Evolutionary conservation across 2,797 vertebrate genomes (phyloP).

Genomic region (Poecilia velifera): DNA sequence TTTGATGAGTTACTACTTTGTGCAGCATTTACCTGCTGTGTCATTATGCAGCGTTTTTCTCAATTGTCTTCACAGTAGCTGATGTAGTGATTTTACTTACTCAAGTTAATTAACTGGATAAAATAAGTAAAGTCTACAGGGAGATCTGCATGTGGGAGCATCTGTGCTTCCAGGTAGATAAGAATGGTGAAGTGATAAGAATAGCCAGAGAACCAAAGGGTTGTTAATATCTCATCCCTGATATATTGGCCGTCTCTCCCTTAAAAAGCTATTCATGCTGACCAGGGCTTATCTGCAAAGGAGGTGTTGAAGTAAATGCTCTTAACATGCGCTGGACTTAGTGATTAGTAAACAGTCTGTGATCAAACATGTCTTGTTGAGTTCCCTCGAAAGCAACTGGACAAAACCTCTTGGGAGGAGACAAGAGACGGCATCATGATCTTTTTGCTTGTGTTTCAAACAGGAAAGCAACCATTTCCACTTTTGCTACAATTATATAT

Average conservation of each 20-base stretch:
- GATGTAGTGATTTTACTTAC: not conserved
- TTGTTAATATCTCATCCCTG: slow-evolving; percentile 13
- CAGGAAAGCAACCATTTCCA: not conserved
- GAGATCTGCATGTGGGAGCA: not conserved
- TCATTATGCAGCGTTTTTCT: not conserved
- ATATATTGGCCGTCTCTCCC: slow-evolving; percentile 33
- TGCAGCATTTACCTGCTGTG: not conserved
- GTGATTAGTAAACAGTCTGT: not conserved
- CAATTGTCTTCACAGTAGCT: not conserved
- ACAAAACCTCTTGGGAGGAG: not conserved
- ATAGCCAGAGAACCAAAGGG: not conserved
- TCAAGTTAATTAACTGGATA: not conserved
- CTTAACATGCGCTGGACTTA: slow-evolving; percentile 3
- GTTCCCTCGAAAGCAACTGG: not conserved
- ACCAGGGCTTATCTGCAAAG: not conserved
- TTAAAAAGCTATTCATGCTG: slow-evolving; percentile 8
- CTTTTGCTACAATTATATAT: not conserved
- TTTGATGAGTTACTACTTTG: not conserved
- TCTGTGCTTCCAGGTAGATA: not conserved
- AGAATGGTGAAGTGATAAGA: not conserved
- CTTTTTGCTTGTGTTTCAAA: not conserved
- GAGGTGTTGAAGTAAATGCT: slow-evolving; percentile 1
- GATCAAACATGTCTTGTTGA: slow-evolving; percentile 1
- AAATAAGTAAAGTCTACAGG: not conserved
- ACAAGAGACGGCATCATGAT: not conserved